Base-by-base conservation (phyloP, 2,888 invertebrate genomes). In the Brachyopa scutellaris region DNA sequence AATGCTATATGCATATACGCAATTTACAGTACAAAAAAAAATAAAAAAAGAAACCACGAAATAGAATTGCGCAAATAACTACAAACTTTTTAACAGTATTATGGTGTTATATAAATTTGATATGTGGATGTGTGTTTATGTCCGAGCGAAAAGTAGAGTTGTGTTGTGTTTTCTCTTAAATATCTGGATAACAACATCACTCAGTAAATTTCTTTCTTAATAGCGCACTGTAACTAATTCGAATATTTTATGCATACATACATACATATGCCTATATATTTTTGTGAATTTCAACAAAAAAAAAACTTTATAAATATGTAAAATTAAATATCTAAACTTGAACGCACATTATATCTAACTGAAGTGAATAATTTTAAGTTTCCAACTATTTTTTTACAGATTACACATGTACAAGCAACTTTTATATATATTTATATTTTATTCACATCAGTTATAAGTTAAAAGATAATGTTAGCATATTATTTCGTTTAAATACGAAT, bases 101-200 rank as follows among this genome's bases (percentile, higher is more conserved):
- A 42, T 6, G 36, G 23, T 70, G 33, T 59, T 59, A 45, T 73
- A 53, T 51, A 47, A 40, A 45, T 26, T 59, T 77, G 70, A 77
- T 77, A 69, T 77, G 76, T 72, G 70, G 62, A 38, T 55, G 59
- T 49, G 61, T 76, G 47, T 57, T 38, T 73, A 33, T 53, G 77
- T 23, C 59, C 31, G 57, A 66, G 78, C 29, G 57, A 29, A 55
- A 17, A 23, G 13, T 7, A 29, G 7, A 21, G 15, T n/a, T 42
- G 23, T 29, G 6, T 17, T 9, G 8, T 1, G 21, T 17, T 19
- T 13, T 23, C 33, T 42, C 36, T 47, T 47, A 1, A 36, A 36
- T 15, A 33, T 47, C 13, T 47, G 33, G 7, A 23, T 36, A 59
- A 13, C 9, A 66, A 66, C 59, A 38, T 19, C 40, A 29, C 57